These are phyloP conservation scores for Amblyopsis hoosieri DNA, from an alignment of 2,797 vertebrate genomes.

Conservation along the genomic window DNA sequence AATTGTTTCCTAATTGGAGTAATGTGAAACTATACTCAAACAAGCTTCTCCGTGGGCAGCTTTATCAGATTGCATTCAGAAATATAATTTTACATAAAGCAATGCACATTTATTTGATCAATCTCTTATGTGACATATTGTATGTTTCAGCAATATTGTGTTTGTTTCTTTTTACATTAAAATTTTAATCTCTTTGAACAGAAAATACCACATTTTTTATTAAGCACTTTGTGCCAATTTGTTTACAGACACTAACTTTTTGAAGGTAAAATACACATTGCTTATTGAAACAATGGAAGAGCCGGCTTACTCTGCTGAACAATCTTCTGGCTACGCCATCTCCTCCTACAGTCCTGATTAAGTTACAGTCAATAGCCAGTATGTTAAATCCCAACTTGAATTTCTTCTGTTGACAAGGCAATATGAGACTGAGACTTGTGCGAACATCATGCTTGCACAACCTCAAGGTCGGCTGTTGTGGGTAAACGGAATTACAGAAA, in stretches of 20 bases:
- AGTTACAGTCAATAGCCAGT: constrained; percentile 62
- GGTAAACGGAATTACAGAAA: constrained; percentile 29
- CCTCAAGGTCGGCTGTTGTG: constrained; percentile 54
- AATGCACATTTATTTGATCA: too few species aligned
- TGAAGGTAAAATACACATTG: background rate
- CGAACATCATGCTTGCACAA: background rate
- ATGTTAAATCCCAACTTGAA: constrained; percentile 61
- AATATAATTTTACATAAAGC: too few species aligned
- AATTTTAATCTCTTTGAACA: too few species aligned
- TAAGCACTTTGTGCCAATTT: too few species aligned
- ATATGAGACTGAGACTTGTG: constrained; percentile 44
- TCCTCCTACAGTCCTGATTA: constrained; percentile 39
- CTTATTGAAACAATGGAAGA: constrained; percentile 33
- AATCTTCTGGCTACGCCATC: constrained; percentile 18
- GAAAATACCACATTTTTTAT: too few species aligned
- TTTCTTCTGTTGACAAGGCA: constrained; percentile 69
- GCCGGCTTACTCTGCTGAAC: constrained; percentile 33
- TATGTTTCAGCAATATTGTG: too few species aligned
- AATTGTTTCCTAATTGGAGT: too few species aligned
- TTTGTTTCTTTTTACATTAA: too few species aligned
- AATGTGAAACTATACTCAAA: too few species aligned
- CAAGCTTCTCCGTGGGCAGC: too few species aligned
- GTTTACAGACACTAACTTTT: background rate
- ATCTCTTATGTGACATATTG: too few species aligned
- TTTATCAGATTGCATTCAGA: too few species aligned